phyloP scores from a whole-genome alignment of 1,140 invertebrate genomes.

The Eurosta solidaginis region DNA sequence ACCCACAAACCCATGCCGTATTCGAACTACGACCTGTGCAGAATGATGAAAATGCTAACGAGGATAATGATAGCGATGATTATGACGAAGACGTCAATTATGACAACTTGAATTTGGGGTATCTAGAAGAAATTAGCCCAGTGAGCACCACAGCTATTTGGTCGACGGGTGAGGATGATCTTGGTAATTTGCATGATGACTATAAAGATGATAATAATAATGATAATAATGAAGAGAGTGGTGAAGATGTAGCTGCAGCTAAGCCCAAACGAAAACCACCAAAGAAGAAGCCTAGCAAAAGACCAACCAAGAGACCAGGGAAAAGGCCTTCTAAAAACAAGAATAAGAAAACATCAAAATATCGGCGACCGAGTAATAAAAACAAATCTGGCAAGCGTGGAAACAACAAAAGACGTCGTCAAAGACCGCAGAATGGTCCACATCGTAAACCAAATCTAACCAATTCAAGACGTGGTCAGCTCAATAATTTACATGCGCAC shows the following conservation, averaged over 20 bases:
- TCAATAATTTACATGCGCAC: neutral
- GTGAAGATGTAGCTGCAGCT: neutral
- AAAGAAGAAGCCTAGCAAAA: neutral
- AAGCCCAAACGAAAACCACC: neutral
- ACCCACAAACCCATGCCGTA: slow-evolving; percentile 53
- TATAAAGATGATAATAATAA: neutral
- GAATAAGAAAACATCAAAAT: neutral
- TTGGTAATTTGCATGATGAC: neutral
- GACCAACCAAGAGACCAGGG: neutral
- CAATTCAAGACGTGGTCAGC: neutral
- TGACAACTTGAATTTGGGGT: no score
- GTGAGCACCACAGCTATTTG: slow-evolving; percentile 42
- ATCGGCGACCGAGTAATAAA: neutral
- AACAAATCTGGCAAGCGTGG: slow-evolving; percentile 14
- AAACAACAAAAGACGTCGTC: slow-evolving; percentile 32
- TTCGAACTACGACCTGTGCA: slow-evolving; percentile 49
- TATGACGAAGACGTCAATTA: slow-evolving; percentile 25
- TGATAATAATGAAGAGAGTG: neutral
- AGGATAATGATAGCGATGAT: slow-evolving; percentile 35
- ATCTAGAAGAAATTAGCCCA: slow-evolving; percentile 38
- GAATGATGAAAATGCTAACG: slow-evolving; percentile 23
- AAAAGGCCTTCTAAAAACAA: neutral
- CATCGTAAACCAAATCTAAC: neutral
- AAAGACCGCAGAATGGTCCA: neutral
- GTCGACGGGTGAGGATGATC: slow-evolving; percentile 43